These are phyloP conservation scores for Ridgeia piscesae DNA, from an alignment of 1,140 invertebrate species.

Conservation along the genomic window DNA sequence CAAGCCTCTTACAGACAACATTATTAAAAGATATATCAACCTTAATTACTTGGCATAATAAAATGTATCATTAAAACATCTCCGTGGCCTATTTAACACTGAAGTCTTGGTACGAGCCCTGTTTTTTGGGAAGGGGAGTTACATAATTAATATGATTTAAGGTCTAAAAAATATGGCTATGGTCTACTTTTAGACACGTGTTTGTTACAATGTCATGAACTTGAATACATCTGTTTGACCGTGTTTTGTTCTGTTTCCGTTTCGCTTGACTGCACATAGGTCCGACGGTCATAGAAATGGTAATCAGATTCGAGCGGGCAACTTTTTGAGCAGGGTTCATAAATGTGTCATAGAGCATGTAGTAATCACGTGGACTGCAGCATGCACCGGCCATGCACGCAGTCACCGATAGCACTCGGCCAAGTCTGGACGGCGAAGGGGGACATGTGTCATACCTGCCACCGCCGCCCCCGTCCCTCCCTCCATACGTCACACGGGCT, in stretches of 20 bases:
- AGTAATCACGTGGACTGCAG: background rate
- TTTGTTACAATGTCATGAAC: background rate
- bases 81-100: too few species aligned
- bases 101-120: too few species aligned
- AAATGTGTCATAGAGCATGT: background rate
- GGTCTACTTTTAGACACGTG: too few species aligned
- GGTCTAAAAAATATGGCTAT: too few species aligned
- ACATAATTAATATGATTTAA: too few species aligned
- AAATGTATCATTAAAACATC: background rate
- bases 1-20: too few species aligned
- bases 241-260: background rate
- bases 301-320: too few species aligned
- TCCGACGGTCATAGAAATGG: too few species aligned
- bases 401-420: background rate
- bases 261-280: background rate
- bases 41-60: background rate
- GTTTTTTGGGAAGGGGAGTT: too few species aligned
- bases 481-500: background rate
- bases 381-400: background rate
- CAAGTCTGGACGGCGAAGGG: background rate
- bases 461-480: background rate
- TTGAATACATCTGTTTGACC: background rate
- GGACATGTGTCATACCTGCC: background rate
- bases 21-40: background rate
- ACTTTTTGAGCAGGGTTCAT: background rate